Conservation (phyloP, 2,797 vertebrate species). For the Leptatherina wallacei region DNA sequence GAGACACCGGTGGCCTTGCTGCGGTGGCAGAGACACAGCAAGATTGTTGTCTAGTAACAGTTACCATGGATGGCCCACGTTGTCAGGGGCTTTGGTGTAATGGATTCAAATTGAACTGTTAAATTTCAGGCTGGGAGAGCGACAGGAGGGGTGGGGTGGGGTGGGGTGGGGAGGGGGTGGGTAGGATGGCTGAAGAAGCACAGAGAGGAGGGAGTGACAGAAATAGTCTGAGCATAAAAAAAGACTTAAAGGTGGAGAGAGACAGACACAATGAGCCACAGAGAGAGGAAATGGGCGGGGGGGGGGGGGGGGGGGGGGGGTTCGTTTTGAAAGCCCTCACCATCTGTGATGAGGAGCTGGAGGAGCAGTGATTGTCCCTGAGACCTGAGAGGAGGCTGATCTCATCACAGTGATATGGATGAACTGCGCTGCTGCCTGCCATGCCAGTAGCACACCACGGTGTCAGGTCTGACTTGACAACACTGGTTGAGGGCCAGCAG, state of each 20-base stretch:
- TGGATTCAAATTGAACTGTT: conserved; percentile 79
- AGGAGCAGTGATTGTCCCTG: conserved; percentile 70
- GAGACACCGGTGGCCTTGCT: conserved; percentile 13
- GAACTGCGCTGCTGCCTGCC: conserved; percentile 46
- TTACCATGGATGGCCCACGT: conserved; percentile 76
- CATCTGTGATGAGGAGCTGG: conserved; percentile 71
- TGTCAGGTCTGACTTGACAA: conserved; percentile 39
- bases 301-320: neutral
- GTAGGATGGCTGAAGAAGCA: conserved; percentile 12
- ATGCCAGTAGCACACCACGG: conserved; percentile 26
- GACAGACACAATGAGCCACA: conserved; percentile 50
- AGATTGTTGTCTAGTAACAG: conserved; percentile 76
- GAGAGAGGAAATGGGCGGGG: conserved; percentile 35
- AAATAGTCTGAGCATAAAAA: conserved; percentile 59
- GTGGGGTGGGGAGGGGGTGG: neutral
- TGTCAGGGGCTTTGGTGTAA: conserved; percentile 70
- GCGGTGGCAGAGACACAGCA: conserved; percentile 28
- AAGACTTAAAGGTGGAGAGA: conserved; percentile 40
- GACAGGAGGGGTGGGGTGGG: neutral
- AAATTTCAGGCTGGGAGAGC: conserved; percentile 54
- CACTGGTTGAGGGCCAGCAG: conserved; percentile 32
- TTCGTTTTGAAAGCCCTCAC: conserved; percentile 51
- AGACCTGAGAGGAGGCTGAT: conserved; percentile 56
- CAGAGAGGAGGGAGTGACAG: conserved; percentile 40
- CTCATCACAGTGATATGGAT: conserved; percentile 41